Conservation (phyloP, 2,888 invertebrate genomes). For the Drosophila aldrichi region DNA sequence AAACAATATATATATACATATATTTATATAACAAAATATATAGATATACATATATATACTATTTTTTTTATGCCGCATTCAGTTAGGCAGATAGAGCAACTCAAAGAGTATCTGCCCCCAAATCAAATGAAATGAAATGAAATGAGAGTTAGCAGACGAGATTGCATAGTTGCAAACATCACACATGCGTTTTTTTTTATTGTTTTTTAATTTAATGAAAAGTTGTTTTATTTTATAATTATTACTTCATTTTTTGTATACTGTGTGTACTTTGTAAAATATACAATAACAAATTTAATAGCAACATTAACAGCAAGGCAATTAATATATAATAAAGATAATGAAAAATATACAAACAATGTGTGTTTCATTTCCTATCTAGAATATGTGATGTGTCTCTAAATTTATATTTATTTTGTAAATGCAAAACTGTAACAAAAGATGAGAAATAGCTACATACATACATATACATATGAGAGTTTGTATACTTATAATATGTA, state of each 20-base stretch:
- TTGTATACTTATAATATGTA: too few relatives aligned
- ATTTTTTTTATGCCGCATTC: constrained; percentile 51
- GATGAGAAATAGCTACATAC: too few relatives aligned
- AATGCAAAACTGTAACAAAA: too few relatives aligned
- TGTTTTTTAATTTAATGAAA: constrained; percentile 30
- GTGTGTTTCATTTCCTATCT: constrained; percentile 2
- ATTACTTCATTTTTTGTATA: constrained; percentile 49
- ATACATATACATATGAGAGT: too few relatives aligned
- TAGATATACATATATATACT: constrained; percentile 20
- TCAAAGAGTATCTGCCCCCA: constrained; percentile 35
- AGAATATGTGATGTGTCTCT: too few relatives aligned
- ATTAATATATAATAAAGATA: constrained; percentile 77
- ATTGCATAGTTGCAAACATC: constrained; percentile 14
- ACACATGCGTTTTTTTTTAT: constrained; percentile 22
- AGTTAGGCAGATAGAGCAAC: constrained; percentile 31
- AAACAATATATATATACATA: constrained; percentile 41
- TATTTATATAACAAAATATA: constrained; percentile 26
- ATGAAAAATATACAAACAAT: constrained; percentile 28
- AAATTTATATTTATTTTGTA: too few relatives aligned
- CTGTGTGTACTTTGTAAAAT: constrained; percentile 78
- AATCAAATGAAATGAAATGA: constrained; percentile 4
- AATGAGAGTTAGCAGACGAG: constrained; percentile 14
- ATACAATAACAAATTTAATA: constrained; percentile 74
- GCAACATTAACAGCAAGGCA: constrained; percentile 73
- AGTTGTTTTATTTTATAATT: constrained; percentile 4